These are phyloP conservation scores for Alosa sapidissima DNA, from an alignment of 2,797 vertebrate species.

Conservation along the genomic window DNA sequence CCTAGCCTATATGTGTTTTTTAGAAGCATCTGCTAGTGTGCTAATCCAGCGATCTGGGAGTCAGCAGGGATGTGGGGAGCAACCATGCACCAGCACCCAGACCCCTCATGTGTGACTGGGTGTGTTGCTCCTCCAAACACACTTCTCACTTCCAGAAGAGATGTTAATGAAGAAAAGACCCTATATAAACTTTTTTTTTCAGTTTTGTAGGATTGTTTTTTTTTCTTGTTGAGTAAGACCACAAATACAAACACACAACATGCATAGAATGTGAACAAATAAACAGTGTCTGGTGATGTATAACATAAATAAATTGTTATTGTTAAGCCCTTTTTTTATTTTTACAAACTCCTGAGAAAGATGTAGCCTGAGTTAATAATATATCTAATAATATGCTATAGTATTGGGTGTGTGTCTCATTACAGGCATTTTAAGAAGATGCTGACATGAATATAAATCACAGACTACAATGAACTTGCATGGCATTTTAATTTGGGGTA, in stretches of 20 bases:
- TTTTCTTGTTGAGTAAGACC: neutral
- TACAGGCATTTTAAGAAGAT: neutral
- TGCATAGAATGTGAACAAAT: neutral
- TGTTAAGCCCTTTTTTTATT: neutral
- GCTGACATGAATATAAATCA: neutral
- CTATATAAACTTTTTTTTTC: neutral
- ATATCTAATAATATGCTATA: too few species aligned
- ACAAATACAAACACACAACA: neutral
- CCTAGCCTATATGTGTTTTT: constrained; percentile 51
- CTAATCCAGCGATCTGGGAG: constrained; percentile 75
- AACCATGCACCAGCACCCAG: constrained; percentile 78
- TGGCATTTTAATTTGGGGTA: neutral
- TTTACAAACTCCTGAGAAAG: neutral
- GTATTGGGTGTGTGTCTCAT: neutral
- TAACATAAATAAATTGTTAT: neutral
- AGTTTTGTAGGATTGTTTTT: neutral
- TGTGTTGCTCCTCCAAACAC: constrained; percentile 91
- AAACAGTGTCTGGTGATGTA: too few species aligned
- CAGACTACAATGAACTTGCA: neutral
- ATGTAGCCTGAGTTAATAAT: too few species aligned
- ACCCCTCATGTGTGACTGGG: constrained; percentile 85
- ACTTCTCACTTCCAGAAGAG: constrained; percentile 91
- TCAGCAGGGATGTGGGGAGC: constrained; percentile 78
- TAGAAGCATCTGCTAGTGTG: constrained; percentile 75
- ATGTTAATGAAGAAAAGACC: constrained; percentile 75